phyloP scores from a whole-genome alignment of 2,113 vertebrate genomes.

The Carettochelys insculpta region DNA sequence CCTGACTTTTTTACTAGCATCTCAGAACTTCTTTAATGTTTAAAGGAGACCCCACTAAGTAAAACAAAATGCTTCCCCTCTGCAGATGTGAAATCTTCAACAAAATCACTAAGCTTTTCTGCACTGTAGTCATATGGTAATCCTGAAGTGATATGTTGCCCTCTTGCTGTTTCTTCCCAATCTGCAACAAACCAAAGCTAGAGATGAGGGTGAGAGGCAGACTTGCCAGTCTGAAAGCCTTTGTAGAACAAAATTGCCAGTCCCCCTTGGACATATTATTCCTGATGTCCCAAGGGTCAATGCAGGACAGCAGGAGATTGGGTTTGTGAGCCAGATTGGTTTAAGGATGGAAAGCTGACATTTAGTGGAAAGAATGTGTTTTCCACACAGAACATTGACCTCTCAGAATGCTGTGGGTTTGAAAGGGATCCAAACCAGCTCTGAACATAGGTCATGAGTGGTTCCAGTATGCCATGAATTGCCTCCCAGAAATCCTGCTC shows the following conservation, averaged over 20 bases:
- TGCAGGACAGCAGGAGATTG: neutral
- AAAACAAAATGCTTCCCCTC: neutral
- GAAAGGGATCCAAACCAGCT: constrained; percentile 35
- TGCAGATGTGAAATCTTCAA: neutral
- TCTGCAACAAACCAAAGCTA: neutral
- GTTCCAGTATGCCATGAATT: constrained; percentile 37
- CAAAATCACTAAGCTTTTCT: neutral
- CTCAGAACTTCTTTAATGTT: neutral
- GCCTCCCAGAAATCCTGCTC: constrained; percentile 56
- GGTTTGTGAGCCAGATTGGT: constrained; percentile 3
- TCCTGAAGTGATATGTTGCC: neutral
- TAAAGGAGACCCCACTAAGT: neutral
- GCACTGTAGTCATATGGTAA: rapidly evolving
- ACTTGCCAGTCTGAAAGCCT: neutral
- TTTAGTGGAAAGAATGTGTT: constrained; percentile 40
- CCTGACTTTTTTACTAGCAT: neutral
- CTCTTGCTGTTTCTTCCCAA: neutral
- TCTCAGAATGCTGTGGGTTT: neutral
- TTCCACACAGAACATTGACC: neutral
- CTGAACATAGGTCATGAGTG: constrained; percentile 28
- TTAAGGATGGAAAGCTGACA: neutral
- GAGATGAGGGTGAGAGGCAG: neutral
- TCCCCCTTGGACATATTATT: neutral
- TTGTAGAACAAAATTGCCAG: neutral
- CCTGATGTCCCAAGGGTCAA: neutral